A percentile compares a stretch with the other conserved stretches of the same genome.
Evolutionary conservation across 2,888 invertebrate genomes (phyloP).

Genomic region (Choristoneura rosaceana): DNA sequence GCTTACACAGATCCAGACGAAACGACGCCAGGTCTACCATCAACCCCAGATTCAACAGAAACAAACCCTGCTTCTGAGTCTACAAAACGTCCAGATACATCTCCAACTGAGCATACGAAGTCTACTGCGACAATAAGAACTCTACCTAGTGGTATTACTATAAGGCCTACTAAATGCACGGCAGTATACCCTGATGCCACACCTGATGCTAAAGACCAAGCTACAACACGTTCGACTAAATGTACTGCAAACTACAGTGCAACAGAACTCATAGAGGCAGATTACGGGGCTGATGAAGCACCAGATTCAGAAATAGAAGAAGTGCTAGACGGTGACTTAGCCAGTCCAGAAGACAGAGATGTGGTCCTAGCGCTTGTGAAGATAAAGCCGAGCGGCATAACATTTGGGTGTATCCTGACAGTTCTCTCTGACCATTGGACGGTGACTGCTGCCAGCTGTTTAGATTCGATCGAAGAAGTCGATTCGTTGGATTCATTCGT

Average conservation of each 20-base stretch:
- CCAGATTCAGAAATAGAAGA: conserved; percentile 12
- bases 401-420: conserved; percentile 71
- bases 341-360: conserved; percentile 47
- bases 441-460: conserved; percentile 74
- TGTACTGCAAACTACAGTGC: not conserved
- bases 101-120: not conserved
- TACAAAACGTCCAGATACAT: not conserved
- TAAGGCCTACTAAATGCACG: not conserved
- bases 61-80: no score
- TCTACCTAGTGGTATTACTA: not conserved
- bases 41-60: not conserved
- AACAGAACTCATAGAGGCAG: not conserved
- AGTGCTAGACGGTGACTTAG: conserved; percentile 52
- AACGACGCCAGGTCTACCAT: not conserved
- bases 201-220: not conserved
- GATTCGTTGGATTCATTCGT: conserved; percentile 70
- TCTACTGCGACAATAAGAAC: not conserved
- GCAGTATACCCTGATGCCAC: not conserved
- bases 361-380: conserved; percentile 66
- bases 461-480: conserved; percentile 70
- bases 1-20: not conserved
- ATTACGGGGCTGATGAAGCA: not conserved
- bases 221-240: not conserved
- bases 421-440: conserved; percentile 64
- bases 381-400: conserved; percentile 58